These are phyloP conservation scores for Acanthopagrus latus DNA, from an alignment of 2,797 vertebrate genomes.

Conservation along the genomic window DNA sequence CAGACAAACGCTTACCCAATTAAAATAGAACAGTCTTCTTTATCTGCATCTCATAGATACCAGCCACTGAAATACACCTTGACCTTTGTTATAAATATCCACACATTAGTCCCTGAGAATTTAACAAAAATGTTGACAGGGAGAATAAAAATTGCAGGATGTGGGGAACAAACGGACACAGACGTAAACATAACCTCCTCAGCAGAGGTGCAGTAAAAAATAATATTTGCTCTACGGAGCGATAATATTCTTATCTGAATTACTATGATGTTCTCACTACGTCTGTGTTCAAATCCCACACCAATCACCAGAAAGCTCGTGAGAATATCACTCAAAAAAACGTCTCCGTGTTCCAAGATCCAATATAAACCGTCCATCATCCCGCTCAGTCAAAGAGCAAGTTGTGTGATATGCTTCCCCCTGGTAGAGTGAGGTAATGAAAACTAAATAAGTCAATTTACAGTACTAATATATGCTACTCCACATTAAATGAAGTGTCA, in stretches of 20 bases:
- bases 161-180: no score
- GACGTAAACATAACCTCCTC: no score
- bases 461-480: slow-evolving; percentile 15
- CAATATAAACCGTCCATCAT: slow-evolving; percentile 8
- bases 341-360: background rate
- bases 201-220: no score
- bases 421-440: slow-evolving; percentile 24
- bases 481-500: slow-evolving; percentile 41
- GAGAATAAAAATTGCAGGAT: no score
- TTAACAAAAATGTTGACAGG: no score
- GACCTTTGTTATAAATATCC: no score
- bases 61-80: no score
- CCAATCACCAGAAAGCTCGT: slow-evolving; percentile 7
- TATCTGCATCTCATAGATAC: no score
- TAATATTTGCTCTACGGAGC: background rate
- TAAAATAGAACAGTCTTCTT: no score
- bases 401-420: background rate
- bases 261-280: background rate
- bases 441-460: slow-evolving; percentile 42
- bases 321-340: slow-evolving; percentile 11
- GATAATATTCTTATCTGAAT: background rate
- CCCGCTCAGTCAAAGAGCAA: background rate
- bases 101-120: no score
- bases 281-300: slow-evolving; percentile 20
- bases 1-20: no score